Evolutionary conservation across 2,113 vertebrate species (phyloP).

Genomic region (Notarius lentiginosus): DNA sequence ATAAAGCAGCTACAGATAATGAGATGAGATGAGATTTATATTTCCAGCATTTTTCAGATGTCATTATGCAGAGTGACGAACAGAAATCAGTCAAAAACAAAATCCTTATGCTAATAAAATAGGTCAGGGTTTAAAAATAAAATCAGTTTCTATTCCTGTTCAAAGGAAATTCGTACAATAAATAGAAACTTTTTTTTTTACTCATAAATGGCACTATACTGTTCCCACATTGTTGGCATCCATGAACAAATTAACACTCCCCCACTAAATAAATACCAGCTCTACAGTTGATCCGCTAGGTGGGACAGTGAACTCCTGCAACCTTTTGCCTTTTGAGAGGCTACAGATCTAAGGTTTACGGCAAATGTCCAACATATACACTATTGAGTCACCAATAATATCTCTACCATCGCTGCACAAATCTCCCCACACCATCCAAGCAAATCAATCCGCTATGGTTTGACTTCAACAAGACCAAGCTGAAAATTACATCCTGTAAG

Average conservation of each 20-base stretch:
- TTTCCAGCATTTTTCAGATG: not conserved
- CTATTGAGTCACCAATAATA: constrained; percentile 31
- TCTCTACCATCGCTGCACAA: not conserved
- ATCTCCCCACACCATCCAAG: constrained; percentile 15
- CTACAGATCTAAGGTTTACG: not conserved
- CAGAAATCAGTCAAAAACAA: not conserved
- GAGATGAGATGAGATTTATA: too few species aligned
- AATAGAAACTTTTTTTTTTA: not conserved
- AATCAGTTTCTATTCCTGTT: not conserved
- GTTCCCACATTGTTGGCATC: not conserved
- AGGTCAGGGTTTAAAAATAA: not conserved
- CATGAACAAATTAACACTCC: not conserved
- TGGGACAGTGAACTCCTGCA: not conserved
- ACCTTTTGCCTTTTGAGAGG: not conserved
- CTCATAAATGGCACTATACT: not conserved
- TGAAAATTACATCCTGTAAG: constrained; percentile 68
- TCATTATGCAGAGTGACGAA: not conserved
- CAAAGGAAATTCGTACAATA: not conserved
- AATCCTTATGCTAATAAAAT: not conserved
- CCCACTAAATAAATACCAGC: not conserved
- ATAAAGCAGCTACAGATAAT: too few species aligned
- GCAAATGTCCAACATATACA: constrained; percentile 22
- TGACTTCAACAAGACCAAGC: constrained; percentile 75
- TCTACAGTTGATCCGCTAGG: not conserved
- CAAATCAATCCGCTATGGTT: constrained; percentile 73